Evolutionary conservation across 1,140 invertebrate genomes (phyloP).

Genomic region (Aleiodes sp.): DNA sequence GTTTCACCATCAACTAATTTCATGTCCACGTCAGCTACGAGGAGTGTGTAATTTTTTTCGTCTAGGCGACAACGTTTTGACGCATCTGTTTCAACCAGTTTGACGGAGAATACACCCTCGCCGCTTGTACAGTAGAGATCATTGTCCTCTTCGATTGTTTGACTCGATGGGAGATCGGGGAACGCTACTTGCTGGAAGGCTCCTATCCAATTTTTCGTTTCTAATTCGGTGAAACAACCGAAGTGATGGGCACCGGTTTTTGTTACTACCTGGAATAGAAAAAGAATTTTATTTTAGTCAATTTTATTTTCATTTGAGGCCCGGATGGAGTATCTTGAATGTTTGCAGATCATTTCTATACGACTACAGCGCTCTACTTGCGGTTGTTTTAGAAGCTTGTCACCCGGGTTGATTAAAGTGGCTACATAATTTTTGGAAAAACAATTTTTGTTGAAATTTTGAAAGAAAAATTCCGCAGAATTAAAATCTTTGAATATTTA

Average conservation of each 20-base stretch:
- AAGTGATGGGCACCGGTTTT: slow-evolving; percentile 78
- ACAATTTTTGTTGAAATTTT: too few relatives aligned
- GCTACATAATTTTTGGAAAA: too few relatives aligned
- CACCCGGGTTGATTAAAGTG: too few relatives aligned
- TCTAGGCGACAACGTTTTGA: slow-evolving; percentile 79
- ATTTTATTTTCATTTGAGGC: too few relatives aligned
- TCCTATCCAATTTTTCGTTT: slow-evolving; percentile 79
- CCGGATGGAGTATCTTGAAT: too few relatives aligned
- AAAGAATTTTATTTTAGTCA: neutral
- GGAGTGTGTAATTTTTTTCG: slow-evolving; percentile 75
- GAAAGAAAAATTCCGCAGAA: too few relatives aligned
- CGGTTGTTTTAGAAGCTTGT: too few relatives aligned
- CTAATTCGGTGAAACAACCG: slow-evolving; percentile 74
- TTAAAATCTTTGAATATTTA: too few relatives aligned
- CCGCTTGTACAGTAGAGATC: slow-evolving; percentile 84
- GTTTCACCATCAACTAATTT: slow-evolving; percentile 76
- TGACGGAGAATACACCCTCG: slow-evolving; percentile 82
- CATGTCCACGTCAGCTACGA: slow-evolving; percentile 77
- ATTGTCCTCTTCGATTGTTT: slow-evolving; percentile 85
- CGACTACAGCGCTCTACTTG: too few relatives aligned
- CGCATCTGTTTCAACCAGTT: slow-evolving; percentile 80
- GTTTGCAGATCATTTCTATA: too few relatives aligned
- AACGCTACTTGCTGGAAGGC: slow-evolving; percentile 86
- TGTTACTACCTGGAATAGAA: slow-evolving; percentile 71
- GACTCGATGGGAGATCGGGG: slow-evolving; percentile 71